Evolutionary conservation across 2,797 vertebrate genomes (phyloP), one percentile per base, ranked within the genome.

Genomic region (Lacerta viridis): DNA sequence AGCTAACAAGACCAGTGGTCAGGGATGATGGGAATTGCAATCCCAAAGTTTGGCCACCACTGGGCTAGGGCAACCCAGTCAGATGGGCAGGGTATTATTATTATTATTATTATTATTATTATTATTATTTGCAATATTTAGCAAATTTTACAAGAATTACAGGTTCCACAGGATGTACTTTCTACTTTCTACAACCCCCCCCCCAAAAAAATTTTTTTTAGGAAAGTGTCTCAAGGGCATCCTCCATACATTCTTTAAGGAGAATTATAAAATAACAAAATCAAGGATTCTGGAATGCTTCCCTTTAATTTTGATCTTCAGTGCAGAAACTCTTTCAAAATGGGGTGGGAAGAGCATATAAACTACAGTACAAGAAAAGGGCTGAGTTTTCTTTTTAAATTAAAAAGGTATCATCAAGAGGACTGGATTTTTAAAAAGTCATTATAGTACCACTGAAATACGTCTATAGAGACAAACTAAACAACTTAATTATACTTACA

Each of bases 401-500:
- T 25, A 81, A 87, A 88, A 61, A 84, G 25, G 23, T 4, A 87
- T 33, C 29, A 79, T 55, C 75, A 80, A 89, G 41, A 7, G 1
- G 7, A 88, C 2, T 55, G 43, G 27, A 33, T 33, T 68, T 89
- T 81, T 41, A 27, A 83, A 41, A 3, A 85, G 87, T 25, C 43
- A 64, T 86, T 90, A 90, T 66, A 87, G 89, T 36, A 85, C 66
- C 82, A 85, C 13, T 84, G 64, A 55, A 83, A 81, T 0, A 1
- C 15, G 64, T 82, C 10, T 85, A 84, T 27, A 64, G 68, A 92
- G 20, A 82, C 7, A 87, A 80, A 90, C 15, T 15, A 43, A 81
- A 80, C 27, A 91, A 86, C 10, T 71, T 74, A 85, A 33, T 39
- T 90, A 89, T 39, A 93, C 97, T 95, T 97, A 99, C 99, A 96